Base-by-base conservation (phyloP, 2,113 vertebrate genomes). In the Uropsilus gracilis region DNA sequence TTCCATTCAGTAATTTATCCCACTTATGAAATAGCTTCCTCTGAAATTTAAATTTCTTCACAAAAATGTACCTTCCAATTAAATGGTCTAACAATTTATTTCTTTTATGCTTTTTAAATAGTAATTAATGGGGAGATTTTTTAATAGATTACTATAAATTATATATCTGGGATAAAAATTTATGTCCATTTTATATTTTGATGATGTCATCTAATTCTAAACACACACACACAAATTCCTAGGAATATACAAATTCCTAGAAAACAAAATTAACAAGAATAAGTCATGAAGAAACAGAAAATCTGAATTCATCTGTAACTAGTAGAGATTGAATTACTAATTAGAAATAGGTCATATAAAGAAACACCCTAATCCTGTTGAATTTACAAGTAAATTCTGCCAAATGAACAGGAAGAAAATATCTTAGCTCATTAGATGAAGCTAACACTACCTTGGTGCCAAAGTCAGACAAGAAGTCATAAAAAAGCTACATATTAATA, bases 1-100 rank as follows among this genome's bases (percentile, higher is more conserved):
- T 89, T 86, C 53, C 3, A 18, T 39, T 78, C 4, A 26, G 37
- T 93, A 24, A 37, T 73, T 44, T 63, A 28, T 64, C 78, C 8
- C 7, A 64, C 64, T 55, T 83, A 89, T 50, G 57, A 82, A 95
- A 42, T 0, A 32, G 30, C 81, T 80, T 32, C 9, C 9, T 14
- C 17, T 14, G 69, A 90, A 94, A 68, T 14, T 90, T 37, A 34
- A 63, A 39, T 93, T 85, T 55, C 42, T 91, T 85, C 46, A 96
- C 80, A 94, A 94, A 92, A 94, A 80, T 73, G 0, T 3, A 32
- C 3, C 61, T 77, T 71, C 16, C 53, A 17, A 69, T 69, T 32
- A 37, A 83, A 32, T 46, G 76, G 26, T 71, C 39, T 76, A 69
- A 57, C 42, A 83, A 88, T 63, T 84, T 20, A 75, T 64, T 57